These are phyloP conservation scores for Eurystomus gularis DNA, from an alignment of 2,113 vertebrate genomes.

Conservation along the genomic window DNA sequence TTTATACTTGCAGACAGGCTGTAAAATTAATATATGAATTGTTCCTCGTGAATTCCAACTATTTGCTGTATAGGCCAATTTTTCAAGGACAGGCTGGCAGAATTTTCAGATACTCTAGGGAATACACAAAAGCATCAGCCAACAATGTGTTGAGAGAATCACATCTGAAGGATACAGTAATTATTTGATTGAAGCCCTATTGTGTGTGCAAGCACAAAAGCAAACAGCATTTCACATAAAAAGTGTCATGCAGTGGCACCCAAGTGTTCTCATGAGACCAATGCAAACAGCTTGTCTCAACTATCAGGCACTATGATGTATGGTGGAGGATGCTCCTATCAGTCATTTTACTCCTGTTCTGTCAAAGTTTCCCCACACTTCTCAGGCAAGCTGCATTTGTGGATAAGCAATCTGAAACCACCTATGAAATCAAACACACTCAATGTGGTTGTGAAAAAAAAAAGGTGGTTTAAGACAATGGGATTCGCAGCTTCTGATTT, in stretches of 20 bases:
- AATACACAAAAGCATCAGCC: not conserved
- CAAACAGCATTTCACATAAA: not conserved
- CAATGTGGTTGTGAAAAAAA: not conserved
- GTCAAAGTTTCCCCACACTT: not conserved
- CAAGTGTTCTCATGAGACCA: not conserved
- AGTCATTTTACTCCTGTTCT: not conserved
- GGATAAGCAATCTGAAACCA: not conserved
- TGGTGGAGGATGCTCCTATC: not conserved
- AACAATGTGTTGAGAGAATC: not conserved
- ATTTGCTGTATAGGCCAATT: not conserved
- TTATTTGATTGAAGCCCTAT: not conserved
- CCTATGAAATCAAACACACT: not conserved
- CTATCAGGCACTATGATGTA: not conserved
- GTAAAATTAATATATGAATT: not conserved
- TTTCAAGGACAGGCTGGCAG: not conserved
- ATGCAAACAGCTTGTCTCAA: not conserved
- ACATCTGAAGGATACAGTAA: not conserved
- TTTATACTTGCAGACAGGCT: not conserved
- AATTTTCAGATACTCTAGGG: not conserved
- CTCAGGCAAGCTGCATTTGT: accelerated
- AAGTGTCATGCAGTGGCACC: not conserved
- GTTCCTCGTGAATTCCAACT: not conserved
- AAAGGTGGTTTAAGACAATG: not conserved
- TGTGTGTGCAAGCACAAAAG: not conserved
- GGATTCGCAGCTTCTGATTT: not conserved